Evolutionary conservation across 2,888 invertebrate species (phyloP).

Genomic region (Pterostichus niger): DNA sequence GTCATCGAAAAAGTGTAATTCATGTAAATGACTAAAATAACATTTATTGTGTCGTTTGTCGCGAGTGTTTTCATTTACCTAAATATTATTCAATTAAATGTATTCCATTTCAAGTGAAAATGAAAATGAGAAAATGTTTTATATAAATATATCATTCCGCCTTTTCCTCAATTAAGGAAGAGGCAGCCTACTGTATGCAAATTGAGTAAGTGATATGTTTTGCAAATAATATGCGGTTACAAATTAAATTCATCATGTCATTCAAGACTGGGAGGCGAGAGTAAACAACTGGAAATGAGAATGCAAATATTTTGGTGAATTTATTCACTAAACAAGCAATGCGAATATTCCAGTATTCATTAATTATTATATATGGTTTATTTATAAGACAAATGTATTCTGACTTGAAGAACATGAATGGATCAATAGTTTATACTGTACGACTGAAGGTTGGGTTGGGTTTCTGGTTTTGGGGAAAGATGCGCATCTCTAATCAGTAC

Average conservation of each 20-base stretch:
- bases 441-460: too few relatives aligned
- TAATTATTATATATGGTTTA: conserved; percentile 7
- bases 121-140: not conserved
- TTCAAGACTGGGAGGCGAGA: not conserved
- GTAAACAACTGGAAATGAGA: conserved; percentile 30
- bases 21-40: too few relatives aligned
- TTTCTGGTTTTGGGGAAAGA: too few relatives aligned
- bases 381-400: conserved; percentile 2
- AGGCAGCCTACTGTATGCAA: conserved; percentile 20
- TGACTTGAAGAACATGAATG: too few relatives aligned
- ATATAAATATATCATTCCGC: conserved; percentile 13
- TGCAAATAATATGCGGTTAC: conserved; percentile 43
- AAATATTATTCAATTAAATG: not conserved
- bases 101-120: not conserved
- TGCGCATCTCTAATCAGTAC: too few relatives aligned
- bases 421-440: too few relatives aligned
- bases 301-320: conserved; percentile 11
- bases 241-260: conserved; percentile 14
- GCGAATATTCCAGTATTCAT: conserved; percentile 3
- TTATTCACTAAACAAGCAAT: conserved; percentile 21
- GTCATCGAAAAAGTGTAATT: too few relatives aligned
- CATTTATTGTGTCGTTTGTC: too few relatives aligned
- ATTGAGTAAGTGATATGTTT: conserved; percentile 39
- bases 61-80: too few relatives aligned
- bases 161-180: conserved; percentile 27